Evolutionary conservation across 1,140 invertebrate genomes (phyloP).

Genomic region (Holcopasites calliopsidis): DNA sequence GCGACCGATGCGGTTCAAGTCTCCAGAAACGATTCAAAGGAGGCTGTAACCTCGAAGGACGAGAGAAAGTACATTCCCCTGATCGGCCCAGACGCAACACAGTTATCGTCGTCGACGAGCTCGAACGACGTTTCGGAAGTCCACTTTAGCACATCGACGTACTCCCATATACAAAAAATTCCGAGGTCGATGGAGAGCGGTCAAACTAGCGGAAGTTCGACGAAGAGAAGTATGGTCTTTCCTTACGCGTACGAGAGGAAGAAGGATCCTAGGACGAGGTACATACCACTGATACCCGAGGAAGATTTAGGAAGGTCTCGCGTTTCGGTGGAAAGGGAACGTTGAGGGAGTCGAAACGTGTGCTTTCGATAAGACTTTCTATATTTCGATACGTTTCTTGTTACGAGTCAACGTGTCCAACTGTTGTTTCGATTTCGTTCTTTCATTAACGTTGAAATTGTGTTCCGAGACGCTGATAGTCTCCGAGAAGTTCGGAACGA

Average conservation of each 20-base stretch:
- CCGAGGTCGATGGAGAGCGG: constrained; percentile 25
- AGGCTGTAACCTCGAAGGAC: constrained; percentile 28
- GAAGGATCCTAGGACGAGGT: constrained; percentile 75
- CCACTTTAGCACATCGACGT: constrained; percentile 33
- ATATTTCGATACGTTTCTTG: neutral
- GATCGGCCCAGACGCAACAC: constrained; percentile 49
- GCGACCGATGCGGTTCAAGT: neutral
- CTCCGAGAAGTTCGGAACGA: neutral
- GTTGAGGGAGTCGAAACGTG: constrained; percentile 20
- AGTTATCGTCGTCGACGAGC: constrained; percentile 15
- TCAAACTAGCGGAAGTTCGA: constrained; percentile 35
- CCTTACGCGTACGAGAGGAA: constrained; percentile 75
- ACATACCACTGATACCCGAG: constrained; percentile 75
- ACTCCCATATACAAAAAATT: constrained; percentile 73
- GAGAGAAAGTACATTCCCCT: constrained; percentile 75
- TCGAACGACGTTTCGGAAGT: constrained; percentile 36
- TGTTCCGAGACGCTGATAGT: neutral
- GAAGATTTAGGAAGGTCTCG: constrained; percentile 67
- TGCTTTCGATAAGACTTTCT: neutral
- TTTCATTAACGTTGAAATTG: neutral
- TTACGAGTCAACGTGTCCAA: neutral
- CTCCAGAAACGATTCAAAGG: constrained; percentile 2
- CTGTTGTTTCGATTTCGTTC: neutral
- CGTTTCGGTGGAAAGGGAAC: constrained; percentile 48
- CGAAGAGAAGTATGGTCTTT: constrained; percentile 67